Base-by-base conservation (phyloP, 2,888 invertebrate species). In the Cremastinae sp. region DNA sequence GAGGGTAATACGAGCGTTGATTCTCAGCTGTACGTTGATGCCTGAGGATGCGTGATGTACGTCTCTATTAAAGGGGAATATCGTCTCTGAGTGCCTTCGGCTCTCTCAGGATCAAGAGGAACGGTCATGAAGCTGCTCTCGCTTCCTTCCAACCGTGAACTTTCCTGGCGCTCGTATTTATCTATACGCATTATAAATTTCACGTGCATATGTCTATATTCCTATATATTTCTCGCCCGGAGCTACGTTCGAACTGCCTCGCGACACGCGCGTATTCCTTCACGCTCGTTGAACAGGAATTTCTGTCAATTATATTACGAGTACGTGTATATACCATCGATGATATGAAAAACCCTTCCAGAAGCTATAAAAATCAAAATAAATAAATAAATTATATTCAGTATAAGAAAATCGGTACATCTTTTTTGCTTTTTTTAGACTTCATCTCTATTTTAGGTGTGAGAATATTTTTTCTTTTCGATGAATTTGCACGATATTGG, bases 31-130 rank as follows among this genome's bases (percentile, higher is more conserved):
- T 43, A 45, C 51, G n/a, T n/a, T n/a, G n/a, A n/a, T 56, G 41
- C 65, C 53, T 59, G 70, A 55, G 65, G 16, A 35, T 28, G 43
- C 39, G 58, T 53, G 69, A 69, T 74, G 74, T 74, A 64, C 74
- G 74, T 76, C 74, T 66, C 74, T 74, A 76, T 69, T 65, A 65
- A 70, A 59, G 39, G 53, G 65, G 65, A 70, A 65, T 75, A 65
- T 37, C 70, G 45, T 51, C 53, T 18, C 12, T 7, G 28, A 61
- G 43, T 39, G 49, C 64, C 22, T 56, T 55, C 18, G 51, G 58
- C 58, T 58, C 28, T 55, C 28, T 62, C 22, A 2, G 8, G 43
- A 74, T 59, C 69, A 51, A 39, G 16, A 39, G 51, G 58, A 74
- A 74, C 45, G 28, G 55, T 47, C 55, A 45, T 55, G 12, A 53